These are phyloP conservation scores for Spinus olivaceus DNA, from an alignment of 2,797 vertebrate genomes.

Conservation along the genomic window DNA sequence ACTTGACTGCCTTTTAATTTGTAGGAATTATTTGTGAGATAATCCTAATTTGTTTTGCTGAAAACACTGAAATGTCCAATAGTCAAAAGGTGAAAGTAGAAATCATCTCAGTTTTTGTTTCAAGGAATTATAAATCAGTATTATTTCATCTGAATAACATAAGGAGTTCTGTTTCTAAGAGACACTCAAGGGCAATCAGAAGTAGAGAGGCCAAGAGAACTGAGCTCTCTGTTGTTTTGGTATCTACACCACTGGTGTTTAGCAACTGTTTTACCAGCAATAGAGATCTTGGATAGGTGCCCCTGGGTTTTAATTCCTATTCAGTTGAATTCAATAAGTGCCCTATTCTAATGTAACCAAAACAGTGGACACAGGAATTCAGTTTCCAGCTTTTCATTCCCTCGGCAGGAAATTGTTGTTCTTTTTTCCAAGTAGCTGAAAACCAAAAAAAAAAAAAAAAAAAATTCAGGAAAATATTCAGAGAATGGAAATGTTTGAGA, in stretches of 20 bases:
- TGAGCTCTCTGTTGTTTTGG: background rate
- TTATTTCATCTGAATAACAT: background rate
- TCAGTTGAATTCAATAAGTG: background rate
- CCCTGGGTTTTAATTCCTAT: background rate
- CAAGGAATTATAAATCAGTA: background rate
- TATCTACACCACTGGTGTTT: background rate
- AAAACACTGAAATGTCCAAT: background rate
- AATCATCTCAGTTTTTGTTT: background rate
- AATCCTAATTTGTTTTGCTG: background rate
- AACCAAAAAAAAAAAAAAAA: background rate
- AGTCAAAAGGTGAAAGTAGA: background rate
- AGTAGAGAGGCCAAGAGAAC: background rate
- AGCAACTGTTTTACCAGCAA: background rate
- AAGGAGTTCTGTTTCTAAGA: background rate
- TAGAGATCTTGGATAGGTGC: background rate
- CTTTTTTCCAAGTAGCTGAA: background rate
- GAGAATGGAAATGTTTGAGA: background rate
- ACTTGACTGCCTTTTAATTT: background rate
- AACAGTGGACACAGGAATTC: background rate
- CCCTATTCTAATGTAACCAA: background rate
- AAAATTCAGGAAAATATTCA: background rate
- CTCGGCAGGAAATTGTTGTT: fast-evolving
- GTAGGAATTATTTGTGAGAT: background rate
- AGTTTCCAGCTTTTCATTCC: background rate
- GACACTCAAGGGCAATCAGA: background rate